These are phyloP conservation scores for Dermolepida albohirtum DNA, from an alignment of 2,888 invertebrate species.

Conservation along the genomic window DNA sequence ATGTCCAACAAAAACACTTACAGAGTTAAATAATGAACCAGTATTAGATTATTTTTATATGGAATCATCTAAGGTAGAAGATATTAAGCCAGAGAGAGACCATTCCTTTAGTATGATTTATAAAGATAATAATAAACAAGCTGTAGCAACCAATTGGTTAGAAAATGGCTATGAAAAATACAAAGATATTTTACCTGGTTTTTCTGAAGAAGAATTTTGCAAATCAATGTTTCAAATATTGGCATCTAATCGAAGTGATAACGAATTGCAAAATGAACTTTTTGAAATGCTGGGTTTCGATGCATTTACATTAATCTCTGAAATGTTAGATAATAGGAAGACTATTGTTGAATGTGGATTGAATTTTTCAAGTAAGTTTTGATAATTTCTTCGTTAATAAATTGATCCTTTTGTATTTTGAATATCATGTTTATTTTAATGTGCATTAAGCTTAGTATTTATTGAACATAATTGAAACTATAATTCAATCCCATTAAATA, in stretches of 20 bases:
- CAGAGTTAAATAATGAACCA: constrained; percentile 9
- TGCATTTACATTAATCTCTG: constrained; percentile 60
- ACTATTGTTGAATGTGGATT: constrained; percentile 41
- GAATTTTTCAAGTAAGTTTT: constrained; percentile 38
- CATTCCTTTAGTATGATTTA: constrained; percentile 40
- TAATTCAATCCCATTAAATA: too few species aligned
- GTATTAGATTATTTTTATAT: constrained; percentile 40
- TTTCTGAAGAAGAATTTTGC: constrained; percentile 71
- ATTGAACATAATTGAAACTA: too few species aligned
- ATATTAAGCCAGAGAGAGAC: constrained; percentile 21
- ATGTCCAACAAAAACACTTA: constrained; percentile 22
- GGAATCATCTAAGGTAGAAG: constrained; percentile 33
- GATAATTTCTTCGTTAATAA: constrained; percentile 3
- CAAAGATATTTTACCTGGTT: constrained; percentile 56
- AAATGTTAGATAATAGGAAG: constrained; percentile 59
- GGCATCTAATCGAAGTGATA: constrained; percentile 62
- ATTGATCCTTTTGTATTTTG: too few species aligned
- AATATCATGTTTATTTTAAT: too few species aligned
- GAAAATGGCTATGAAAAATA: constrained; percentile 42
- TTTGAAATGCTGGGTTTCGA: constrained; percentile 93
- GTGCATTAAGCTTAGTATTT: too few species aligned
- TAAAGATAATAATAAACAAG: constrained; percentile 13
- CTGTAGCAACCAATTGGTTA: constrained; percentile 42
- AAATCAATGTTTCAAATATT: constrained; percentile 72
- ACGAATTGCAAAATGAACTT: constrained; percentile 82